Evolutionary conservation across 2,797 vertebrate genomes (phyloP), one percentile per base, ranked within the genome.

Genomic region (Macropodus opercularis): DNA sequence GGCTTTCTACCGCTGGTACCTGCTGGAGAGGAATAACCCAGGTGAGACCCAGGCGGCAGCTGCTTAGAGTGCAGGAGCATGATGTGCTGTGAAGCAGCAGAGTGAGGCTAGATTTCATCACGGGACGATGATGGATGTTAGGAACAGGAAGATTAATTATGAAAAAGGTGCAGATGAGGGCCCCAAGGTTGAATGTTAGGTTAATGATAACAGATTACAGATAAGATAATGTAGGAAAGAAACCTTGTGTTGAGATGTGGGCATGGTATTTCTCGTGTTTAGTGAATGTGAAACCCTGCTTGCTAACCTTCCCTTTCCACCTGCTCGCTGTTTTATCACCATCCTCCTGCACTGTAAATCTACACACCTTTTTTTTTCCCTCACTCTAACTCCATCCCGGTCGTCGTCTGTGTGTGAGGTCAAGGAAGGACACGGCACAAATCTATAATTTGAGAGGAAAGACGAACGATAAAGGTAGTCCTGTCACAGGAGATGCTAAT

Each of bases 1-100:
- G 72, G 91, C 93, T 3, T 94, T 94, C 83, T 94, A 94, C 79
- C 92, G 93, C 85, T 94, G 93, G 93, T 94, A 94, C 84, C 89
- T 94, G 75, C 89, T 94, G 79, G 93, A 94, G 83, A 92, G 92
- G 42, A 93, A 92, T 68, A 93, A 90, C 79, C 93, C 93, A 89
- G 93, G 93, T 94, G 86, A 91, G 90, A 23, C 4, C 1, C 8
- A 1, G 34, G 42, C 0, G 12, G 34, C 5, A 19, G 17, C 5
- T 11, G 11, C 2, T 15, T 2, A 12, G 24, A n/a, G n/a, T 18
- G 18, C 7, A 10, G 36, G 17, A 38, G 8, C 34, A 32, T 43
- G 27, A 48, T 15, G 0, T 38, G 3, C 5, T 22, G n/a, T 15
- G 27, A 11, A 42, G 53, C 23, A 18, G 19, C 17, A 22, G 14